Evolutionary conservation across 2,113 vertebrate species (phyloP).

Genomic region (Zeus faber): DNA sequence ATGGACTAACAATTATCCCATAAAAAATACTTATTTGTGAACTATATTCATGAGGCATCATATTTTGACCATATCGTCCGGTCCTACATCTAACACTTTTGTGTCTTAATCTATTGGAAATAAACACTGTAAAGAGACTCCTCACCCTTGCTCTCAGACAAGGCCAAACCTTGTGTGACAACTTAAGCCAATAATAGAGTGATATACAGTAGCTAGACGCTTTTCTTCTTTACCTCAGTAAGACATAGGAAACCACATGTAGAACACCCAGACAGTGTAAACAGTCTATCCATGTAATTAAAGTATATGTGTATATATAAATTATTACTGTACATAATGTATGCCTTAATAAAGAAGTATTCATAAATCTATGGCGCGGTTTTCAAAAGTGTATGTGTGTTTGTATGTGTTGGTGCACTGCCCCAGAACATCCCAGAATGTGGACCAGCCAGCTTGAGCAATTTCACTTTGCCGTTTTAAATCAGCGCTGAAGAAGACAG

Average conservation of each 20-base stretch:
- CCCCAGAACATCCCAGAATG: background rate
- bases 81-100: no score
- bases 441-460: no score
- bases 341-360: constrained; percentile 70
- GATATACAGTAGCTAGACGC: constrained; percentile 53
- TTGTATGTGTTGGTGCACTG: background rate
- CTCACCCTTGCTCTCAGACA: no score
- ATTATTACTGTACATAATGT: constrained; percentile 81
- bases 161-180: no score
- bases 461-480: background rate
- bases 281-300: constrained; percentile 42
- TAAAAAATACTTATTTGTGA: no score
- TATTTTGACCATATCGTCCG: no score
- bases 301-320: constrained; percentile 79
- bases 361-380: constrained; percentile 19
- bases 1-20: no score
- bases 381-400: background rate
- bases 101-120: background rate
- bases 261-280: constrained; percentile 38
- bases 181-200: no score
- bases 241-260: constrained; percentile 38
- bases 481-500: no score
- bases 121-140: no score
- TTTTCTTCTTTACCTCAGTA: constrained; percentile 66
- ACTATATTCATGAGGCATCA: no score